phyloP scores from a whole-genome alignment of 2,113 vertebrate genomes.

The Lucifuga dentata region DNA sequence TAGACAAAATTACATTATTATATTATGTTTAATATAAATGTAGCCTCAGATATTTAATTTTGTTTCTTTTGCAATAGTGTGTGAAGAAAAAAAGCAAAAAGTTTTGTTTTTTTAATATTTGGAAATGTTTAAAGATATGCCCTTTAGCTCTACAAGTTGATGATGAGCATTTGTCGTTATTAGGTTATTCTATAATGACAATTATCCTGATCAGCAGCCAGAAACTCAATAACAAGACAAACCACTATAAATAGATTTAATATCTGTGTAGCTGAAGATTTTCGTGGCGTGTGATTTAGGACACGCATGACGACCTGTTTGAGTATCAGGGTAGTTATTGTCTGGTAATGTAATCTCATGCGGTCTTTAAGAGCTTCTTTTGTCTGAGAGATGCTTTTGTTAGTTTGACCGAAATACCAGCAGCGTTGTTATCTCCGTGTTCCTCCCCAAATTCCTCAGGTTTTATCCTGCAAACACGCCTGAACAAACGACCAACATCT shows the following conservation, averaged over 20 bases:
- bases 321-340: constrained; percentile 34
- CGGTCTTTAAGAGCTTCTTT: constrained; percentile 57
- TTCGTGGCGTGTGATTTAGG: neutral
- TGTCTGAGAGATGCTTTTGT: constrained; percentile 74
- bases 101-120: too few species aligned
- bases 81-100: too few species aligned
- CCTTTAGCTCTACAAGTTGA: too few species aligned
- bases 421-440: constrained; percentile 60
- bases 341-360: constrained; percentile 65
- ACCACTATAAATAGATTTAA: constrained; percentile 1
- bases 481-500: too few species aligned
- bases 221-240: constrained; percentile 17
- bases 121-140: too few species aligned
- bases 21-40: too few species aligned
- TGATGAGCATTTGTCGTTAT: too few species aligned
- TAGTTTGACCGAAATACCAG: constrained; percentile 69
- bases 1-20: too few species aligned
- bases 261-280: neutral
- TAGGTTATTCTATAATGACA: too few species aligned
- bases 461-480: constrained; percentile 10
- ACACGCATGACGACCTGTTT: constrained; percentile 3
- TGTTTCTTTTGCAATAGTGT: too few species aligned
- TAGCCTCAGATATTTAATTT: too few species aligned
- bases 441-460: constrained; percentile 69
- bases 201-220: too few species aligned